Evolutionary conservation across 2,888 invertebrate genomes (phyloP).

Genomic region (Drosophila differens): DNA sequence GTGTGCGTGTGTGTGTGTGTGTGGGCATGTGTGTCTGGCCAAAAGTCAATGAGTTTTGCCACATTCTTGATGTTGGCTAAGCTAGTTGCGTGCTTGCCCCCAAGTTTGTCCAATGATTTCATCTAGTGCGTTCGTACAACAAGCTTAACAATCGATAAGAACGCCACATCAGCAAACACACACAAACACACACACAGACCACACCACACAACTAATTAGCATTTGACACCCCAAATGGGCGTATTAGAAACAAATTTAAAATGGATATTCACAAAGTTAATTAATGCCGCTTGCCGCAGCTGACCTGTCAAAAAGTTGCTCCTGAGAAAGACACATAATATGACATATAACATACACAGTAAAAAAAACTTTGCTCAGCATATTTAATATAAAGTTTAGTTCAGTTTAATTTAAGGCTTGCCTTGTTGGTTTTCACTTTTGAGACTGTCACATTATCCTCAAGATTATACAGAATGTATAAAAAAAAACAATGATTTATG

Average conservation of each 20-base stretch:
- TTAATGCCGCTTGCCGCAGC: slow-evolving; percentile 41
- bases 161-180: background rate
- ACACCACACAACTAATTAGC: slow-evolving; percentile 49
- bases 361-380: background rate
- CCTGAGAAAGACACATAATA: background rate
- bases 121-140: slow-evolving; percentile 54
- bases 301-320: background rate
- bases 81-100: slow-evolving; percentile 45
- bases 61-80: slow-evolving; percentile 66
- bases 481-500: background rate
- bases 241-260: slow-evolving; percentile 60
- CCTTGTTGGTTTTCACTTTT: background rate
- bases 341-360: background rate
- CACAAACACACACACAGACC: background rate
- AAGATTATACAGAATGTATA: background rate
- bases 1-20: background rate
- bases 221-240: slow-evolving; percentile 27
- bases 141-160: slow-evolving; percentile 61
- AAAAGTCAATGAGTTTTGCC: slow-evolving; percentile 76
- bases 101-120: slow-evolving; percentile 71
- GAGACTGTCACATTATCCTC: background rate
- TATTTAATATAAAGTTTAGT: background rate
- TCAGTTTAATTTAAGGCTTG: background rate
- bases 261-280: slow-evolving; percentile 55
- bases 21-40: slow-evolving; percentile 16